phyloP scores from a whole-genome alignment of 2,888 invertebrate genomes.

The Harmothoe impar region DNA sequence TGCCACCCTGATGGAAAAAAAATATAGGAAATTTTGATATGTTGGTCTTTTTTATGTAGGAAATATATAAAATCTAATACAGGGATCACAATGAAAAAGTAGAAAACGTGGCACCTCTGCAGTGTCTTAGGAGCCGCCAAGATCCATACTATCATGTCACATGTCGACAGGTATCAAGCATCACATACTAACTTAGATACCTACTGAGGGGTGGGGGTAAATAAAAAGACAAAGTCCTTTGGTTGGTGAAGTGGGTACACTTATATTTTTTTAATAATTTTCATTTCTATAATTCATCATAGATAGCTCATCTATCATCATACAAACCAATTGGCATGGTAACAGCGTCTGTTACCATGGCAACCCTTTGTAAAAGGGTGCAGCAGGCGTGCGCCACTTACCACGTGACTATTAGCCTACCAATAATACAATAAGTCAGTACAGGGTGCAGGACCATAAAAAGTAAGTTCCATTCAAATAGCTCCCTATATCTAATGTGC shows the following conservation, averaged over 20 bases:
- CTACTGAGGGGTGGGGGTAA: too few species aligned
- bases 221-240: background rate
- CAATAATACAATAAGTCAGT: background rate
- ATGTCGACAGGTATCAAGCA: too few species aligned
- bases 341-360: slow-evolving; percentile 41
- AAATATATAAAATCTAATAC: too few species aligned
- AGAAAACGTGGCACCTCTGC: too few species aligned
- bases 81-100: too few species aligned
- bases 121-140: too few species aligned
- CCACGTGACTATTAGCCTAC: background rate
- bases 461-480: slow-evolving; percentile 32
- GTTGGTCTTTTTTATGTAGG: too few species aligned
- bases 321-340: slow-evolving; percentile 13
- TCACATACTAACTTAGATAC: too few species aligned
- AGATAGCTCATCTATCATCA: background rate
- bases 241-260: background rate
- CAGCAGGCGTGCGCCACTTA: slow-evolving; percentile 22
- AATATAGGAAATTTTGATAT: too few species aligned
- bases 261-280: background rate
- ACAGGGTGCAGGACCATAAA: background rate
- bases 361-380: background rate
- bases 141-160: too few species aligned
- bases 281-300: background rate
- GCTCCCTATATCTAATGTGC: background rate
- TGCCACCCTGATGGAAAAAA: too few species aligned